Conservation (phyloP, 1,140 invertebrate genomes). For the roundworm (Caenorhabditis elegans) region WBcel235 BX284605.5:6130501-6131000, state of each 20-base stretch:
- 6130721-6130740: neutral
- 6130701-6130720: neutral
- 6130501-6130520: slow-evolving; percentile 38
- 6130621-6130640: slow-evolving; percentile 47
- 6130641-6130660: slow-evolving; percentile 42
- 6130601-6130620: slow-evolving; percentile 68
- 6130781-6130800: no score
- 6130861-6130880: no score
- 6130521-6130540: slow-evolving; percentile 73
- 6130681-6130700: neutral
- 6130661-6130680: slow-evolving; percentile 6
- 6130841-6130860: no score
- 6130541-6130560: slow-evolving; percentile 79
- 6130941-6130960: slow-evolving; percentile 47
- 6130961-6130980: slow-evolving; percentile 39
- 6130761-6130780: no score
- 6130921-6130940: slow-evolving; percentile 47
- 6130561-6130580: slow-evolving; percentile 91
- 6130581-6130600: slow-evolving; percentile 87
- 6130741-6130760: no score
- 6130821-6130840: no score
- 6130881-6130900: no score
- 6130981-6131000: slow-evolving; percentile 44
- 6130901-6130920: slow-evolving; percentile 43
- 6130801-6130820: no score